Evolutionary conservation across 2,888 invertebrate species (phyloP), one percentile per base, ranked within the genome.

Genomic region (Drosophila melanocephala): DNA sequence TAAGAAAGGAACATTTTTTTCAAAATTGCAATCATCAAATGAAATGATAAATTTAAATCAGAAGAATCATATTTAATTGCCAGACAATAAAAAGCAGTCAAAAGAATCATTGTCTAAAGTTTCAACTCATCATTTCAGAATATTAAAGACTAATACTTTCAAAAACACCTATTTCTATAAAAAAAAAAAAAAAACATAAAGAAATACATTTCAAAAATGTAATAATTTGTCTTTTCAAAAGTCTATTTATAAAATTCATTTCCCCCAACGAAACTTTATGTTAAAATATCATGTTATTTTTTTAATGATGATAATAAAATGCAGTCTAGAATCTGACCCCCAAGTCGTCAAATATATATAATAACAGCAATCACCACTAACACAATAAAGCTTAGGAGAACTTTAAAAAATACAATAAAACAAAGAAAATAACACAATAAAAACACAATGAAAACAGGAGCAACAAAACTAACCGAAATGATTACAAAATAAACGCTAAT

Each of bases 401-500:
- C 47, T 47, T 26, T 47, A 26, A 16, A 47, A 47, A 47, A 47
- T 16, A 19, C 47, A 26, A 47, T 26, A 47, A 47, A 26, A 47
- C 9, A 9, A 16, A 47, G 47, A 26, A 47, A 28, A 47, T 2
- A 47, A 26, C 26, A 26, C 26, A 26, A 55, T 55, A 35, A 55
- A 55, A 32, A 14, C 6, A 33, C 33, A 22, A 33, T 22, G 9
- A 53, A 53, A 53, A 53, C 32, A n/a, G 4, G 26, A 22, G 32
- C 30, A 52, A n/a, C n/a, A 52, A 52, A 53, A 53, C 47, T 47
- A 47, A 47, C 16, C 26, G 9, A 47, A 26, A 47, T 26, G 16
- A 16, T 47, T 32, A 1, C 14, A 2, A 14, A 53, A 30, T 33
- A 33, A 33, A 33, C 3, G n/a, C 12, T 16, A 33, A 22, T 33